phyloP scores from a whole-genome alignment of 2,113 vertebrate species.

The Hypocryptadius cinnamomeus region DNA sequence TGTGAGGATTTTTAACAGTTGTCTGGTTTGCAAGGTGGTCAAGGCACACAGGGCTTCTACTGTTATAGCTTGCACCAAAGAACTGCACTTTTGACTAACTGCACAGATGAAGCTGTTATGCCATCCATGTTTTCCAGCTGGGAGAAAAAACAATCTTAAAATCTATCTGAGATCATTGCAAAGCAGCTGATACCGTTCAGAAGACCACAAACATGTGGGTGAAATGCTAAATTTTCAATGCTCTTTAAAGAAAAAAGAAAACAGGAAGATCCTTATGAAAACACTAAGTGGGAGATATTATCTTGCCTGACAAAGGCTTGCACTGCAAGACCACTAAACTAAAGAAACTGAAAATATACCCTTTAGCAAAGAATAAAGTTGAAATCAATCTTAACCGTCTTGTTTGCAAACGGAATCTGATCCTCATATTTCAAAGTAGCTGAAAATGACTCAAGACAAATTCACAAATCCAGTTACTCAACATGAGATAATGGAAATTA shows the following conservation, averaged over 20 bases:
- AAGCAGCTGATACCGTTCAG: constrained; percentile 41
- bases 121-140: background rate
- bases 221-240: constrained; percentile 45
- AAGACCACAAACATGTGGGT: constrained; percentile 45
- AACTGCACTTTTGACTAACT: background rate
- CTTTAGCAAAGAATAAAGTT: constrained; percentile 36
- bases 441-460: constrained; percentile 64
- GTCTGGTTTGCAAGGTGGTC: background rate
- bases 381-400: constrained; percentile 35
- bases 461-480: constrained; percentile 63
- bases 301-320: constrained; percentile 47
- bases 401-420: constrained; percentile 44
- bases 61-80: background rate
- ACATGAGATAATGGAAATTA: constrained; percentile 67
- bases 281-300: constrained; percentile 38
- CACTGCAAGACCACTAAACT: background rate
- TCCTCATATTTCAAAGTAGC: constrained; percentile 55
- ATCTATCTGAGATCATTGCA: constrained; percentile 44
- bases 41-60: background rate
- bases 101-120: background rate
- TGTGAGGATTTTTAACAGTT: background rate
- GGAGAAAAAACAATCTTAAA: constrained; percentile 1
- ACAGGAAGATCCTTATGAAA: constrained; percentile 57
- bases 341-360: constrained; percentile 47
- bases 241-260: constrained; percentile 41